Evolutionary conservation across 2,113 vertebrate genomes (phyloP).

Genomic region (Oceanodroma tethys): DNA sequence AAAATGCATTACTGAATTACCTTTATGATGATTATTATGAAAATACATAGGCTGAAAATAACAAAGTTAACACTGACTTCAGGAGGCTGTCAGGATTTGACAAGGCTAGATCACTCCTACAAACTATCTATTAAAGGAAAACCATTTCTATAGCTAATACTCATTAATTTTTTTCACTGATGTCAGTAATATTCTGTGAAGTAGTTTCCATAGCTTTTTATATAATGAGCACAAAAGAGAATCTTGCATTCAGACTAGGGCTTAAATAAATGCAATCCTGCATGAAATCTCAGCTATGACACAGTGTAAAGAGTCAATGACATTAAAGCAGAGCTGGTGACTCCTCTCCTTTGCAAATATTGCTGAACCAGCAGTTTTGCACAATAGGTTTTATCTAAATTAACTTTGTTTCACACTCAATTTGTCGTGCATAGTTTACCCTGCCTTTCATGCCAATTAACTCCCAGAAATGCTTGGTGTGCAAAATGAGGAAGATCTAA

Average conservation of each 20-base stretch:
- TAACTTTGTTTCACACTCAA: constrained; percentile 70
- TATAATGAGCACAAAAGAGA: background rate
- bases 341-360: constrained; percentile 5
- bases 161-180: background rate
- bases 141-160: background rate
- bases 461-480: constrained; percentile 61
- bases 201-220: background rate
- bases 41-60: background rate
- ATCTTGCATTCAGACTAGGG: background rate
- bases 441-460: constrained; percentile 63
- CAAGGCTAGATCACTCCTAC: background rate
- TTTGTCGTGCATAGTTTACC: constrained; percentile 69
- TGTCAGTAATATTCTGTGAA: background rate
- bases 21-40: background rate
- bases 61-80: background rate
- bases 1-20: background rate
- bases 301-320: background rate
- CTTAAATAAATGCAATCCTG: background rate
- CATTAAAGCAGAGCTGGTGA: background rate
- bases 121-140: background rate
- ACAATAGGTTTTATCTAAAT: constrained; percentile 62
- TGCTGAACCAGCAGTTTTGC: constrained; percentile 51
- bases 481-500: constrained; percentile 43
- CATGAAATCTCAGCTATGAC: background rate
- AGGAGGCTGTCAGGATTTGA: background rate